Percentiles rank a stretch among this genome's conserved stretches.
phyloP scores from a whole-genome alignment of 2,888 invertebrate species.

The Anthrax anthrax region DNA sequence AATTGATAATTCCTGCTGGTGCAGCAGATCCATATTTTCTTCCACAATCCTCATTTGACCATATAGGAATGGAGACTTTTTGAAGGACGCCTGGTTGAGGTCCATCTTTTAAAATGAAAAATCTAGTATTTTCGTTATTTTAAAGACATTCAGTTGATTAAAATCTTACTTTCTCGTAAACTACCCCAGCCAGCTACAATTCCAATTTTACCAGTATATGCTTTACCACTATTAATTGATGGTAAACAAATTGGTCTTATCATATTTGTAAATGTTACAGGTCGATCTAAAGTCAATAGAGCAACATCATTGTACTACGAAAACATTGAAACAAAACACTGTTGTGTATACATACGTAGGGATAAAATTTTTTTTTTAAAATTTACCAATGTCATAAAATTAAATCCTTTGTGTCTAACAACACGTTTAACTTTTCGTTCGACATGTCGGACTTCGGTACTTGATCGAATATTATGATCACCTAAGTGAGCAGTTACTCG shows the following conservation, averaged over 20 bases:
- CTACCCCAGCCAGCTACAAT: conserved; percentile 87
- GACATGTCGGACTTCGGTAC: conserved; percentile 58
- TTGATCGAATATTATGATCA: conserved; percentile 67
- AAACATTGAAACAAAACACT: not conserved
- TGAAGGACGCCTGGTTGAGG: conserved; percentile 68
- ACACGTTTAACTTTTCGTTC: conserved; percentile 68
- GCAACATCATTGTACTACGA: conserved; percentile 71
- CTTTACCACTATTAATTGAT: conserved; percentile 32
- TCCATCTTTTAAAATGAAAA: conserved; percentile 42
- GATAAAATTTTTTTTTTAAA: not conserved
- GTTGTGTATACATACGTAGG: not conserved
- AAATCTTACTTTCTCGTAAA: conserved; percentile 53
- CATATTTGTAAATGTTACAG: conserved; percentile 54
- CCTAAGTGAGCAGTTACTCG: conserved; percentile 66
- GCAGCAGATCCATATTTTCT: conserved; percentile 69
- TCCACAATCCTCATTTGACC: conserved; percentile 65
- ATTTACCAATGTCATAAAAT: conserved; percentile 62
- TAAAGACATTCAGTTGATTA: conserved; percentile 1
- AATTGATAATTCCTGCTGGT: conserved; percentile 75
- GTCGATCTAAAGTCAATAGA: conserved; percentile 60
- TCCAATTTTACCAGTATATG: conserved; percentile 54
- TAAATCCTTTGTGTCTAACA: conserved; percentile 72
- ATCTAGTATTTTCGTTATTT: not conserved
- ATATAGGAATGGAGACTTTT: conserved; percentile 71
- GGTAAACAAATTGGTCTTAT: conserved; percentile 71